Conservation (phyloP, 2,888 invertebrate species). For the Sarcophaga caerulescens region DNA sequence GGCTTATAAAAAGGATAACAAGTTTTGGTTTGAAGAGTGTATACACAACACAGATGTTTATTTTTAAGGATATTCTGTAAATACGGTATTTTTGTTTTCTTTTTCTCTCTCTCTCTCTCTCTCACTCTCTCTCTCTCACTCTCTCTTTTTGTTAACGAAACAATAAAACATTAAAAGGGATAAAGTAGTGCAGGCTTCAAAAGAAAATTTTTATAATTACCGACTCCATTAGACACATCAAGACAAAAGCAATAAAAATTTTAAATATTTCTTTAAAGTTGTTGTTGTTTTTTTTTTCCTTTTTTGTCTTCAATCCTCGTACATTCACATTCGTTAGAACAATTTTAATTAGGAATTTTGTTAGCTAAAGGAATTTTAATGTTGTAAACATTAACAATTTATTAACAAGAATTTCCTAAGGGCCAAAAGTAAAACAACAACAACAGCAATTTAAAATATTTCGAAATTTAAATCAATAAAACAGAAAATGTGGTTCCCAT, state of each 20-base stretch:
- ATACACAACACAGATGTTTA: not conserved
- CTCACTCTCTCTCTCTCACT: too few relatives aligned
- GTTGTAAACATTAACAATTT: conserved; percentile 20
- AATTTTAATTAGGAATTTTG: conserved; percentile 45
- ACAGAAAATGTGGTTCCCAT: too few relatives aligned
- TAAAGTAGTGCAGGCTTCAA: not conserved
- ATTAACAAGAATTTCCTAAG: conserved; percentile 9
- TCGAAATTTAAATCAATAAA: not conserved
- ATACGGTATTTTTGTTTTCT: not conserved
- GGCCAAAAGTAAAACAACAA: not conserved
- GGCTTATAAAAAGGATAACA: not conserved
- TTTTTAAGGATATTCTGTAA: conserved; percentile 30
- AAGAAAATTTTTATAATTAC: conserved; percentile 3
- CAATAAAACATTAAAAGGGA: not conserved
- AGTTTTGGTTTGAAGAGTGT: conserved; percentile 2
- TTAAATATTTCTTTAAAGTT: not conserved
- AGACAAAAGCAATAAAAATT: conserved; percentile 10
- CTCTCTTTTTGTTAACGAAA: not conserved
- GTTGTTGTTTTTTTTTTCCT: not conserved
- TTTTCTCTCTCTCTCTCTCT: too few relatives aligned
- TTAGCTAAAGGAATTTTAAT: conserved; percentile 14
- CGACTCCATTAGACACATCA: conserved; percentile 10
- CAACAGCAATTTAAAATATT: too few relatives aligned
- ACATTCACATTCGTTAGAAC: not conserved
- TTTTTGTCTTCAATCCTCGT: not conserved